A percentile compares a stretch with the other conserved stretches of the same genome.
phyloP scores from a whole-genome alignment of 2,888 invertebrate genomes.

The Erebia ligea region DNA sequence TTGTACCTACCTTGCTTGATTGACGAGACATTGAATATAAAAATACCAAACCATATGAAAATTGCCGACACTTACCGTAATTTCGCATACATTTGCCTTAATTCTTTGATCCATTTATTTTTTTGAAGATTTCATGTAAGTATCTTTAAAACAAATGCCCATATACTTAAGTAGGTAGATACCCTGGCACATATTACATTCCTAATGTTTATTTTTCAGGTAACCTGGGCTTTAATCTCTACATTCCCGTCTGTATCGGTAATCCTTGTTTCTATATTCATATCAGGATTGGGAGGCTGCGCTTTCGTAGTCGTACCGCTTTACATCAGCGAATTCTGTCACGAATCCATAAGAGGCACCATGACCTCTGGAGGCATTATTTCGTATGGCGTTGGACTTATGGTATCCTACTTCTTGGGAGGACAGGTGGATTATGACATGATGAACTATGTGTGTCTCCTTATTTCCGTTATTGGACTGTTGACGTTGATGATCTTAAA shows the following conservation, averaged over 20 bases:
- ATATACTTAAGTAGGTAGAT: background rate
- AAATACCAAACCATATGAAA: too few relatives aligned
- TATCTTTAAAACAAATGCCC: too few relatives aligned
- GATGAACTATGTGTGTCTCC: slow-evolving; percentile 57
- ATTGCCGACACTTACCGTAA: too few relatives aligned
- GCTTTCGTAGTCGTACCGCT: slow-evolving; percentile 55
- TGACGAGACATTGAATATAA: too few relatives aligned
- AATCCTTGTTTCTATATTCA: slow-evolving; percentile 54
- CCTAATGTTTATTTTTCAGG: slow-evolving; percentile 47
- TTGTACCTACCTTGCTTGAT: too few relatives aligned
- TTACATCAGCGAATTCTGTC: slow-evolving; percentile 51
- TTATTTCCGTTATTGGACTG: slow-evolving; percentile 49
- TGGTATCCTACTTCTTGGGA: slow-evolving; percentile 56
- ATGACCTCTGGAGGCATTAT: slow-evolving; percentile 49
- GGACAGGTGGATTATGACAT: slow-evolving; percentile 55
- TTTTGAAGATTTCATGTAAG: too few relatives aligned
- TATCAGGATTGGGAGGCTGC: slow-evolving; percentile 59
- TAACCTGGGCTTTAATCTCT: slow-evolving; percentile 60
- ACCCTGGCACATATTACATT: background rate
- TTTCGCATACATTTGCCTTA: too few relatives aligned
- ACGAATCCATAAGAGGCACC: slow-evolving; percentile 50
- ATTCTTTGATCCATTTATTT: too few relatives aligned
- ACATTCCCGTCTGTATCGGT: slow-evolving; percentile 55
- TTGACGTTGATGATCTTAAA: slow-evolving; percentile 51
- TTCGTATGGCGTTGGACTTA: slow-evolving; percentile 48